phyloP scores from a whole-genome alignment of 1,140 invertebrate genomes.

The Lerema accius region DNA sequence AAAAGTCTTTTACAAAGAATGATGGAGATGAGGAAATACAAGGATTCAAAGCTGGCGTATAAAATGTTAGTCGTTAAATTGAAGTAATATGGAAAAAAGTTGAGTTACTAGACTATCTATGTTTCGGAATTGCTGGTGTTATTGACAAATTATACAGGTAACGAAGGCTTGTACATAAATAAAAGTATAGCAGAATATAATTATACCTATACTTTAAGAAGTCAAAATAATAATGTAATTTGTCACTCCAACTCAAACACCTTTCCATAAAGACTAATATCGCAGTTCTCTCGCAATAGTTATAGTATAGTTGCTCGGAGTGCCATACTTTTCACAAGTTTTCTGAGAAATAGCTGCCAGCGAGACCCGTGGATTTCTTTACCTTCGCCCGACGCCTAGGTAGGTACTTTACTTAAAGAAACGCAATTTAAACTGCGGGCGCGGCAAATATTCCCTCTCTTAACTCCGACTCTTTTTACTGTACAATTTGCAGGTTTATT shows the following conservation, averaged over 20 bases:
- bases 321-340: slow-evolving; percentile 23
- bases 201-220: too few relatives aligned
- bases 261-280: neutral
- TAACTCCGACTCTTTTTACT: slow-evolving; percentile 43
- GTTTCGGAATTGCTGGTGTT: too few relatives aligned
- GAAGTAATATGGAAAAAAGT: too few relatives aligned
- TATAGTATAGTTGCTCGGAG: slow-evolving; percentile 6
- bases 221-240: too few relatives aligned
- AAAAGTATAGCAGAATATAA: too few relatives aligned
- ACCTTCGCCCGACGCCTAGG: slow-evolving; percentile 42
- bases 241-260: neutral
- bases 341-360: slow-evolving; percentile 47
- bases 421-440: slow-evolving; percentile 67
- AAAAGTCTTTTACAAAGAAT: too few relatives aligned
- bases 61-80: too few relatives aligned
- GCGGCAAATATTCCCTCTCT: slow-evolving; percentile 57
- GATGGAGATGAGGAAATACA: too few relatives aligned
- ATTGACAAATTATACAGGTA: too few relatives aligned
- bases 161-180: too few relatives aligned
- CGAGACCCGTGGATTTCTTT: slow-evolving; percentile 45
- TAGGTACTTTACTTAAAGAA: slow-evolving; percentile 55
- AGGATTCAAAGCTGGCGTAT: too few relatives aligned
- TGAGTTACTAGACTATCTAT: too few relatives aligned
- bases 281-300: slow-evolving; percentile 3
- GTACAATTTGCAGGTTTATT: slow-evolving; percentile 46